Evolutionary conservation across 1,140 invertebrate genomes (phyloP).

Genomic region (Drosophila varians): DNA sequence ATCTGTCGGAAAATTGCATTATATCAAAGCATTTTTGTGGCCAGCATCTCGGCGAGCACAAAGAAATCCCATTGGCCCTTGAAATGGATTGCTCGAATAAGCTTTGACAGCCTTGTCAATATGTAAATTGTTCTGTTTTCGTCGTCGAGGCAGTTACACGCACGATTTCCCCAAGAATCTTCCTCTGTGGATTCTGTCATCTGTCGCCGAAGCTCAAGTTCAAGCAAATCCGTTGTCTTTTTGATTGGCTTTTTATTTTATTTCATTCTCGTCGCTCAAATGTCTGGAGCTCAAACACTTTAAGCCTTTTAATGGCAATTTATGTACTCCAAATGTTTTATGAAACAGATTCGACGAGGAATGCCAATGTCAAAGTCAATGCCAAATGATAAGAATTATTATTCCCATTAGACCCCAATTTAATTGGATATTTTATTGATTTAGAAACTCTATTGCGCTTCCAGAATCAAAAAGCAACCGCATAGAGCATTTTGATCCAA

Average conservation of each 20-base stretch:
- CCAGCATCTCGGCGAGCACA: constrained; percentile 62
- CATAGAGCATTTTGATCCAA: constrained; percentile 31
- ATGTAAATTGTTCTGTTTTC: constrained; percentile 67
- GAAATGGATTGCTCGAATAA: constrained; percentile 53
- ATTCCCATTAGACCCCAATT: not conserved
- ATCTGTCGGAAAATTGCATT: constrained; percentile 70
- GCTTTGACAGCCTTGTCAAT: constrained; percentile 76
- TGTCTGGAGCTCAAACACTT: constrained; percentile 45
- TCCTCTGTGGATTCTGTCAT: constrained; percentile 19
- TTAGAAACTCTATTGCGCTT: not conserved
- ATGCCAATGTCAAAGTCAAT: constrained; percentile 64
- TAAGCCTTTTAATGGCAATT: constrained; percentile 66
- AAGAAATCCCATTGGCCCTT: constrained; percentile 31
- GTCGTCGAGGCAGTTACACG: constrained; percentile 53
- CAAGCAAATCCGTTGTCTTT: constrained; percentile 54
- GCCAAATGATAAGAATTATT: constrained; percentile 4
- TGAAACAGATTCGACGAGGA: constrained; percentile 22
- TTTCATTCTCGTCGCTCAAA: constrained; percentile 34
- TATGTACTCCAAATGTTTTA: constrained; percentile 38
- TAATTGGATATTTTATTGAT: too few species aligned
- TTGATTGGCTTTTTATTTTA: constrained; percentile 58
- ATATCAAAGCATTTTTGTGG: constrained; percentile 76
- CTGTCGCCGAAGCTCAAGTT: constrained; percentile 62
- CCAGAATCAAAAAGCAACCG: not conserved
- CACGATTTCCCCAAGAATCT: constrained; percentile 61